These are phyloP conservation scores for Acrobasis repandana DNA, from an alignment of 2,888 invertebrate species.

Conservation along the genomic window DNA sequence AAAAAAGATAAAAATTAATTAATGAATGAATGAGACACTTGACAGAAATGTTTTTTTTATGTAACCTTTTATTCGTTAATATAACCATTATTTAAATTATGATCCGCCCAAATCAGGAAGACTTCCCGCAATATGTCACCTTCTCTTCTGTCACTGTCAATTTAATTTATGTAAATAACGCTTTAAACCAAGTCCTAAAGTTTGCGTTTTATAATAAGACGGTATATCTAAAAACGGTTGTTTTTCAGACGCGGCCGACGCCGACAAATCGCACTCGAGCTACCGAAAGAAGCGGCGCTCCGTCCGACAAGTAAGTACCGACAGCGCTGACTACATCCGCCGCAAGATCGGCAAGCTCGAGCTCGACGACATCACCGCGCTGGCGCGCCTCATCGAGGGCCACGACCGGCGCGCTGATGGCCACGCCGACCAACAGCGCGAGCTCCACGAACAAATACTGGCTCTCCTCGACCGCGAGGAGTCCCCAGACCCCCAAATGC, in stretches of 20 bases:
- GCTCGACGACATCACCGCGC: conserved; percentile 66
- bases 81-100: too few relatives aligned
- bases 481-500: conserved; percentile 56
- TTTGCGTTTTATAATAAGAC: too few relatives aligned
- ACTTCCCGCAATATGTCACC: too few relatives aligned
- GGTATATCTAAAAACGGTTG: neutral
- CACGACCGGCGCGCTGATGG: conserved; percentile 51
- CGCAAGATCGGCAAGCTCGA: conserved; percentile 69
- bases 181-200: too few relatives aligned
- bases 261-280: conserved; percentile 69
- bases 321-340: conserved; percentile 65
- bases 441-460: conserved; percentile 68
- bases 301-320: conserved; percentile 74
- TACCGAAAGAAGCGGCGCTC: conserved; percentile 68
- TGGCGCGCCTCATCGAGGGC: conserved; percentile 69
- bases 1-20: too few relatives aligned
- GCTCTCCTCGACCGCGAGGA: conserved; percentile 66
- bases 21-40: too few relatives aligned
- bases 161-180: too few relatives aligned
- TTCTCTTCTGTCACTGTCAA: too few relatives aligned
- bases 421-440: conserved; percentile 54
- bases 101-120: too few relatives aligned
- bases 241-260: conserved; percentile 59
- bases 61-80: too few relatives aligned
- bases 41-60: too few relatives aligned